Conservation (phyloP, 2,113 vertebrate genomes). For the Larimichthys polyactis region DNA sequence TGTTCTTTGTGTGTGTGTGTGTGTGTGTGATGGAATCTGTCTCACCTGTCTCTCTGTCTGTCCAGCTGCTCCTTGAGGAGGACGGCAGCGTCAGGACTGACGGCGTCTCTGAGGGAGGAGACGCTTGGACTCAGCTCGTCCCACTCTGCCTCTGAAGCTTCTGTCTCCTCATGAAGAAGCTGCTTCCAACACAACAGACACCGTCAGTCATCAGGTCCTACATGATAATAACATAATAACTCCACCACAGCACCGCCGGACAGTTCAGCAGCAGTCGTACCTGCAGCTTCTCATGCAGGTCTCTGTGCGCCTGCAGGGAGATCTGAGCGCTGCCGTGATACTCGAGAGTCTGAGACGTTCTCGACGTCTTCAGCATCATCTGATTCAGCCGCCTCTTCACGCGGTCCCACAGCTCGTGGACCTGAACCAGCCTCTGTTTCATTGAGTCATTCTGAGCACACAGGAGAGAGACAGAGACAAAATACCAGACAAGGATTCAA, state of each 20-base stretch:
- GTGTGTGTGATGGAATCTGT: background rate
- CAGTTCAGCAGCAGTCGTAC: conserved; percentile 70
- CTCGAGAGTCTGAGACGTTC: conserved; percentile 76
- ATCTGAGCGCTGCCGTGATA: conserved; percentile 70
- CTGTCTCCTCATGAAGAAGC: conserved; percentile 85
- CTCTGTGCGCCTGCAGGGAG: conserved; percentile 80
- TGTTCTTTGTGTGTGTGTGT: background rate
- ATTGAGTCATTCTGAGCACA: conserved; percentile 79
- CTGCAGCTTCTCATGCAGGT: conserved; percentile 85
- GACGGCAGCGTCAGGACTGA: conserved; percentile 78
- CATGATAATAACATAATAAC: background rate
- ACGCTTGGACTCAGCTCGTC: conserved; percentile 74
- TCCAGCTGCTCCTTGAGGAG: conserved; percentile 81
- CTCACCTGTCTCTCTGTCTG: conserved; percentile 80
- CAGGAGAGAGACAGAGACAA: too few relatives aligned
- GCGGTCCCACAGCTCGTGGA: conserved; percentile 81
- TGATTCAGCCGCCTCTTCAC: conserved; percentile 76
- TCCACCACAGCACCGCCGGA: too few relatives aligned
- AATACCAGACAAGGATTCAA: background rate
- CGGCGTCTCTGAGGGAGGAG: conserved; percentile 75
- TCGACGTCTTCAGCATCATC: conserved; percentile 70
- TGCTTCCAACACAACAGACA: conserved; percentile 59
- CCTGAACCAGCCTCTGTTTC: conserved; percentile 69
- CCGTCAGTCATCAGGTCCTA: background rate
- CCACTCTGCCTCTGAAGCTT: conserved; percentile 82